Evolutionary conservation across 1,140 invertebrate genomes (phyloP).

Genomic region (Drosophila equinoxialis): DNA sequence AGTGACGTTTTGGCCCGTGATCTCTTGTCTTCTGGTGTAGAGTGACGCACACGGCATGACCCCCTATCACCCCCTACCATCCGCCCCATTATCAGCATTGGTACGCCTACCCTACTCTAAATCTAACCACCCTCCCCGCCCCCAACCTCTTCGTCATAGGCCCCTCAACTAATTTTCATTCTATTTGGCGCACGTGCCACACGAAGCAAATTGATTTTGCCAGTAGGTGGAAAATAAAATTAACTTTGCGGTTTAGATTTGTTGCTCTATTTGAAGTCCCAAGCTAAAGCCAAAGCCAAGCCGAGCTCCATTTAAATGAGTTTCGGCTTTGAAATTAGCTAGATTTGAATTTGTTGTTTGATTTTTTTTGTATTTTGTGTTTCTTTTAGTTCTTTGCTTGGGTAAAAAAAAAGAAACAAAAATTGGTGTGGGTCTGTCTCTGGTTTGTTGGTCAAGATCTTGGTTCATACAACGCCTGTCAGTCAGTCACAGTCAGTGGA

Average conservation of each 20-base stretch:
- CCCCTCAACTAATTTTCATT: constrained; percentile 59
- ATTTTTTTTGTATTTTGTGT: constrained; percentile 50
- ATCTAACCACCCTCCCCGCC: background rate
- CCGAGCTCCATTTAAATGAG: constrained; percentile 62
- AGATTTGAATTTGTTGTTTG: constrained; percentile 81
- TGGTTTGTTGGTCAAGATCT: constrained; percentile 68
- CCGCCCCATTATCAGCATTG: background rate
- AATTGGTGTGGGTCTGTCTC: constrained; percentile 61
- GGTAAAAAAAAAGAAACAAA: constrained; percentile 8
- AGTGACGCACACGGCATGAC: constrained; percentile 76
- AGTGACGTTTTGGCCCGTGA: constrained; percentile 45
- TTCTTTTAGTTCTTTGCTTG: background rate
- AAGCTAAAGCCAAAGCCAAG: constrained; percentile 14
- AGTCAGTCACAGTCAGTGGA: constrained; percentile 57
- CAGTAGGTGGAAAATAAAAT: constrained; percentile 82
- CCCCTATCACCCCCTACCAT: background rate
- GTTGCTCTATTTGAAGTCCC: constrained; percentile 58
- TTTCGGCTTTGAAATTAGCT: constrained; percentile 77
- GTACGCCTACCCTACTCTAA: too few species aligned
- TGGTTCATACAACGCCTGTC: constrained; percentile 57
- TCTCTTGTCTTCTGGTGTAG: constrained; percentile 46
- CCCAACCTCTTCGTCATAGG: background rate
- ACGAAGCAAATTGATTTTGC: constrained; percentile 82
- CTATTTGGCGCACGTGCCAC: constrained; percentile 82
- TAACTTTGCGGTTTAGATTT: constrained; percentile 68